phyloP scores from a whole-genome alignment of 2,113 vertebrate genomes.

The Chunga burmeisteri region DNA sequence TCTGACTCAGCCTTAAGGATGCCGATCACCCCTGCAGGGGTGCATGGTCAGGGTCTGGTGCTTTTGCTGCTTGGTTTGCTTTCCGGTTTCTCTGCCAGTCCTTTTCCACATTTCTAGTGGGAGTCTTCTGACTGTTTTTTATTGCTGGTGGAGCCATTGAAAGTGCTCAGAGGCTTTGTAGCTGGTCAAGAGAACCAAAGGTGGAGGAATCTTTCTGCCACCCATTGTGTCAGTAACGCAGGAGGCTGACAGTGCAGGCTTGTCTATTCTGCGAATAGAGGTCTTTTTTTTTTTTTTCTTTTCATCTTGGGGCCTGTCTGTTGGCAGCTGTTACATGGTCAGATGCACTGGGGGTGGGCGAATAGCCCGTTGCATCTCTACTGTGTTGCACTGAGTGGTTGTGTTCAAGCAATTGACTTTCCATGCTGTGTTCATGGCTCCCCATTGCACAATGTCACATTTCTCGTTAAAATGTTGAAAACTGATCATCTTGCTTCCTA shows the following conservation, averaged over 20 bases:
- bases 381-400: not conserved
- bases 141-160: not conserved
- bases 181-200: not conserved
- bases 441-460: conserved; percentile 21
- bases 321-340: not conserved
- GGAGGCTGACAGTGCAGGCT: not conserved
- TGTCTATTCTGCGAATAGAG: not conserved
- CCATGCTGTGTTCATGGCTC: not conserved
- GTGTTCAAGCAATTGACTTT: not conserved
- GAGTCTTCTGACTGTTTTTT: not conserved
- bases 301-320: not conserved
- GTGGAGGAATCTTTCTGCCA: not conserved
- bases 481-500: conserved; percentile 38
- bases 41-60: not conserved
- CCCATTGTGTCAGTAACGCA: not conserved
- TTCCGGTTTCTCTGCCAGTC: not conserved
- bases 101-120: not conserved
- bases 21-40: not conserved
- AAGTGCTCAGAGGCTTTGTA: not conserved
- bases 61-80: not conserved
- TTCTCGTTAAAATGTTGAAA: conserved; percentile 71
- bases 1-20: not conserved
- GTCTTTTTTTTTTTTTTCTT: not conserved
- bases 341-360: not conserved
- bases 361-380: not conserved